Evolutionary conservation across 2,888 invertebrate species (phyloP).

Genomic region (Poecilobothrus nobilitatus): DNA sequence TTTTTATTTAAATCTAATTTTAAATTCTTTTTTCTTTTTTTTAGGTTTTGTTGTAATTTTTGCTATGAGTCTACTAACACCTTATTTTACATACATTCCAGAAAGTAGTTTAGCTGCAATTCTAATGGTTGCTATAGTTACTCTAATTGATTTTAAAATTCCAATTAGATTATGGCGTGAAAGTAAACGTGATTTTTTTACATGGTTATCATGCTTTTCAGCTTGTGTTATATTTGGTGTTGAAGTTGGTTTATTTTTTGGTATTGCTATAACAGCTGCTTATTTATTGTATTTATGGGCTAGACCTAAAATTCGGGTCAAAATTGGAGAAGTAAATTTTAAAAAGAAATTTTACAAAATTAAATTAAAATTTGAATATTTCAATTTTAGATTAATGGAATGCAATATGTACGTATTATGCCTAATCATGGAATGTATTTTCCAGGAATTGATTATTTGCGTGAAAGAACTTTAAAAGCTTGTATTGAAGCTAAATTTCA

Average conservation of each 20-base stretch:
- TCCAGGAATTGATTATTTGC: slow-evolving; percentile 60
- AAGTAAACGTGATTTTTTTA: slow-evolving; percentile 54
- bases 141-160: slow-evolving; percentile 49
- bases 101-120: slow-evolving; percentile 79
- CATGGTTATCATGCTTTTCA: slow-evolving; percentile 59
- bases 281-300: slow-evolving; percentile 61
- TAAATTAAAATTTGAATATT: neutral
- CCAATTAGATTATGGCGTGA: slow-evolving; percentile 50
- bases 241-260: slow-evolving; percentile 70
- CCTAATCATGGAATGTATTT: slow-evolving; percentile 64
- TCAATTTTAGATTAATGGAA: slow-evolving; percentile 42
- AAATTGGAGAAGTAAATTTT: slow-evolving; percentile 32
- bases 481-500: slow-evolving; percentile 44
- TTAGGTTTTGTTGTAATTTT: slow-evolving; percentile 69
- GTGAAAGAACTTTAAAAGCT: slow-evolving; percentile 50
- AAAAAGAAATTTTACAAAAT: neutral
- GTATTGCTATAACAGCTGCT: slow-evolving; percentile 56
- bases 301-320: slow-evolving; percentile 48
- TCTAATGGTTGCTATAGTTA: slow-evolving; percentile 73
- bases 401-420: slow-evolving; percentile 53
- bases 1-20: neutral
- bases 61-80: slow-evolving; percentile 77
- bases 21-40: slow-evolving; percentile 26
- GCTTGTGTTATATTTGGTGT: slow-evolving; percentile 62
- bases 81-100: slow-evolving; percentile 80